These are phyloP conservation scores for Echinops telfairi DNA, from an alignment of 2,113 vertebrate species.

Conservation along the genomic window DNA sequence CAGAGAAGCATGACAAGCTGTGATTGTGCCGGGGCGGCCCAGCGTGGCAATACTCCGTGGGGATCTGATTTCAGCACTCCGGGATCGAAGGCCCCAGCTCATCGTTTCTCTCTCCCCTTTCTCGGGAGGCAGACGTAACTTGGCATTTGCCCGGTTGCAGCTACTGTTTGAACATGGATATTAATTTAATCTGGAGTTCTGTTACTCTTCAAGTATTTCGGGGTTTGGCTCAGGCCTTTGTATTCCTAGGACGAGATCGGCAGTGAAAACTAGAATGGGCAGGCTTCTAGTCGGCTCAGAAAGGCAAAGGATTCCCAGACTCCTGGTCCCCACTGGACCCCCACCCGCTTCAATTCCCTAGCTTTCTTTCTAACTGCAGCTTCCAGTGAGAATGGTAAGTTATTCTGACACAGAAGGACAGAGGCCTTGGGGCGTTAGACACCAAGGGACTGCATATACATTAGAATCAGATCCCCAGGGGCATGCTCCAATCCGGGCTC, in stretches of 20 bases:
- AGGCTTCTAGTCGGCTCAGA: slow-evolving; percentile 68
- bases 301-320: slow-evolving; percentile 70
- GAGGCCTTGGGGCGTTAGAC: neutral
- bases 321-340: neutral
- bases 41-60: slow-evolving; percentile 56
- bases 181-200: slow-evolving; percentile 83
- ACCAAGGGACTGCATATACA: neutral
- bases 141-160: slow-evolving; percentile 79
- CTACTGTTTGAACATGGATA: slow-evolving; percentile 81
- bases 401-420: neutral
- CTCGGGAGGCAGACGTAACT: slow-evolving; percentile 81
- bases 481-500: neutral
- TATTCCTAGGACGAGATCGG: slow-evolving; percentile 73
- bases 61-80: slow-evolving; percentile 83
- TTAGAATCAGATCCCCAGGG: neutral
- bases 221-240: slow-evolving; percentile 72
- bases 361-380: slow-evolving; percentile 54
- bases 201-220: slow-evolving; percentile 80
- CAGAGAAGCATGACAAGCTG: slow-evolving; percentile 85
- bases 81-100: slow-evolving; percentile 77
- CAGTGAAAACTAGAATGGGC: slow-evolving; percentile 80
- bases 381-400: slow-evolving; percentile 53
- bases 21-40: slow-evolving; percentile 83
- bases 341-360: slow-evolving; percentile 21
- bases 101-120: slow-evolving; percentile 83